A percentile compares a stretch with the other conserved stretches of the same genome.
Evolutionary conservation across 2,797 vertebrate genomes (phyloP).

Genomic region (Euphonia xanthogaster): DNA sequence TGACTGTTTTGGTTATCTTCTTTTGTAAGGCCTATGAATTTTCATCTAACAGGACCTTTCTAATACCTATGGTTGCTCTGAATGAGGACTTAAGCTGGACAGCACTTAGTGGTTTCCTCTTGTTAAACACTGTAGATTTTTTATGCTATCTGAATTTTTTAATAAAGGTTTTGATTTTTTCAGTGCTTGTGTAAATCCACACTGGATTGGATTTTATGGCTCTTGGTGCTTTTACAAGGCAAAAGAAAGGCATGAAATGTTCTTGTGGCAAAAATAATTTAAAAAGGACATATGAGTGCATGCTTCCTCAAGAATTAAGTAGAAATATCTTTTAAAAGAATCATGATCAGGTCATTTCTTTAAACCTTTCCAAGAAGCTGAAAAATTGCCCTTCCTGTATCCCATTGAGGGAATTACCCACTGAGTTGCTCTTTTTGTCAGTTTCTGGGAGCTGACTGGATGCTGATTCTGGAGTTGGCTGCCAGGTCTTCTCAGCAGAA

Average conservation of each 20-base stretch:
- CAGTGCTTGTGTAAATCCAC: neutral
- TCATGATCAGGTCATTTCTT: slow-evolving; percentile 7
- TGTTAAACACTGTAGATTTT: neutral
- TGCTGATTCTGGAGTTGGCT: slow-evolving; percentile 6
- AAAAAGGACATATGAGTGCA: neutral
- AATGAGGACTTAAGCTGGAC: neutral
- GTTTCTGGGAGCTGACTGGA: slow-evolving; percentile 36
- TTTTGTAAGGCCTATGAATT: neutral
- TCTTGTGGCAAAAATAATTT: neutral
- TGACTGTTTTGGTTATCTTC: neutral
- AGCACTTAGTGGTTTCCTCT: neutral
- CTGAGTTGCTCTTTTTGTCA: slow-evolving; percentile 54
- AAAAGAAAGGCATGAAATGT: neutral
- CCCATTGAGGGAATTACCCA: slow-evolving; percentile 53
- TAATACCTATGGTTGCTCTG: neutral
- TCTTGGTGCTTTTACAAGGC: neutral
- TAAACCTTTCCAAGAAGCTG: slow-evolving; percentile 44
- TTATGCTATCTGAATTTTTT: neutral
- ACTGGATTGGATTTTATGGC: neutral
- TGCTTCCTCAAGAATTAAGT: neutral
- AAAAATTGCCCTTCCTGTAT: slow-evolving; percentile 53
- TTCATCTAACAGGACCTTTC: neutral
- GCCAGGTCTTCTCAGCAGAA: slow-evolving; percentile 52
- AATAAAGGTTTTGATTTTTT: neutral
- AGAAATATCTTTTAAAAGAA: slow-evolving; percentile 10